phyloP scores from a whole-genome alignment of 2,113 vertebrate species.

The Candoia aspera region DNA sequence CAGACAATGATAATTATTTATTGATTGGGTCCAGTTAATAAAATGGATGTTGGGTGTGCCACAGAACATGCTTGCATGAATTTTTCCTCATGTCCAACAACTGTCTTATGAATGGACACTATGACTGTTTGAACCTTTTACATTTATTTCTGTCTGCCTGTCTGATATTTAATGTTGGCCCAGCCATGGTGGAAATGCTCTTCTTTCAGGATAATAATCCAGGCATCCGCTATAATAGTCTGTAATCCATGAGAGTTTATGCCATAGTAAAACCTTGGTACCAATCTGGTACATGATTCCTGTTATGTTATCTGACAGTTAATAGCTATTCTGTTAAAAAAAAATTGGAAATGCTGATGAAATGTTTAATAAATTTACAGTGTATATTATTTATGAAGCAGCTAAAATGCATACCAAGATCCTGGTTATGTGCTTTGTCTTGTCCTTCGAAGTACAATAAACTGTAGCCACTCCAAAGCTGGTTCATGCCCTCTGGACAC shows the following conservation, averaged over 20 bases:
- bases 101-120: background rate
- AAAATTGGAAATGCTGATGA: background rate
- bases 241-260: background rate
- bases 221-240: background rate
- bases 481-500: conserved; percentile 93
- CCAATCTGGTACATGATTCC: background rate
- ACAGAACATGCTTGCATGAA: background rate
- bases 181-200: background rate
- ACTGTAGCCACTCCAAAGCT: conserved; percentile 96
- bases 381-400: background rate
- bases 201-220: background rate
- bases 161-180: background rate
- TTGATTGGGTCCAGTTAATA: too few relatives aligned
- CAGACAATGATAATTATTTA: too few relatives aligned
- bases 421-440: conserved; percentile 97
- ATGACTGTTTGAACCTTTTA: background rate
- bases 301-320: background rate
- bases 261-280: background rate
- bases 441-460: conserved; percentile 96
- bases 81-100: background rate
- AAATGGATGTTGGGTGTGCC: too few relatives aligned
- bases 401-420: conserved; percentile 82
- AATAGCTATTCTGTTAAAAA: background rate
- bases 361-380: background rate
- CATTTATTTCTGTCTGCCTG: background rate